Evolutionary conservation across 1,140 invertebrate genomes (phyloP), one percentile per base, ranked within the genome.

Genomic region (Asobara japonica): DNA sequence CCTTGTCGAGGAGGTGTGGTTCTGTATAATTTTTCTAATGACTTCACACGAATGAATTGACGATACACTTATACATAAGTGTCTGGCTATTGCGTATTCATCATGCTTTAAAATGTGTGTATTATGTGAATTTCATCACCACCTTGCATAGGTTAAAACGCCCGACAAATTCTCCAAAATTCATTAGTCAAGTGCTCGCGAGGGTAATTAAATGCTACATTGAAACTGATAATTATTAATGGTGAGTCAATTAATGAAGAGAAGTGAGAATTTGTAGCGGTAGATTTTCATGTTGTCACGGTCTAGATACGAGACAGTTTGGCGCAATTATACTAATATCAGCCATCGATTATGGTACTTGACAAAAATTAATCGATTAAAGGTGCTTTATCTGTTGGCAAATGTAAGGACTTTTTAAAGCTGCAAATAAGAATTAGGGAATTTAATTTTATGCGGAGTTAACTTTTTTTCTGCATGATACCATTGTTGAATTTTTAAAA

Each of bases 1-100:
- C 73, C 73, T 74, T 71, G 73, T 36, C 27, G 18, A 20, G 60
- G 72, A 74, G 72, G 72, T 69, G 73, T 74, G 73, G 69, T 71
- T 41, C 68, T 30, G 65, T 73, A 73, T 68, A 69, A 48, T 73
- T 69, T 73, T 56, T 30, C 20, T 38, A 70, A 38, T 72, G 45
- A 51, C 33, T 36, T 61, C 68, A 25, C 65, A 48, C 51, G 51
- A 60, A 25, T 51, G 41, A 45, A 18, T 45, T 27, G 33, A 16
- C 64, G 64, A 33, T 1, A 66, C 22, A 66, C 18, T 30, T 18
- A 41, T 66, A 56, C 20, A 56, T 10, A 18, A 45, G n/a, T 18
- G 1, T 10, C 13, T 13, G 22, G 10, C 25, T 56, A 27, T 56
- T 56, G 51, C 51, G 51, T 56, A 56, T 56, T 56, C 51, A 56